A percentile compares a stretch with the other conserved stretches of the same genome.
Evolutionary conservation across 2,113 vertebrate species (phyloP).

Genomic region (Saccopteryx bilineata): DNA sequence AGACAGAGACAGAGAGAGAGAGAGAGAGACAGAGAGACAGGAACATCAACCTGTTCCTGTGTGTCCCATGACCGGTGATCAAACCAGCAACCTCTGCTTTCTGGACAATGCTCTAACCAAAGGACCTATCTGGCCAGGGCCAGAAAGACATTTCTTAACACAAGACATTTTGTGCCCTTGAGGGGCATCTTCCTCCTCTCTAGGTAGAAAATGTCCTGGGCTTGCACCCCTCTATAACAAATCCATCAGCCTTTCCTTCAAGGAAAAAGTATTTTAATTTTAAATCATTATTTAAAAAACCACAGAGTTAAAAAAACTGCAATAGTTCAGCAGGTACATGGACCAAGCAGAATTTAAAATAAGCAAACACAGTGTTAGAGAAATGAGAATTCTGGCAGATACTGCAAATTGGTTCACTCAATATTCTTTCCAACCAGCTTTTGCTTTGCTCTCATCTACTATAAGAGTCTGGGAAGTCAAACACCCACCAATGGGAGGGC

Average conservation of each 20-base stretch:
- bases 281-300: neutral
- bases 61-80: too few species aligned
- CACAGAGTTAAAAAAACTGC: neutral
- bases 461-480: neutral
- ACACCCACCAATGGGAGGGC: neutral
- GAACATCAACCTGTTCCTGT: too few species aligned
- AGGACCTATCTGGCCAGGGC: too few species aligned
- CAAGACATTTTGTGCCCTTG: neutral
- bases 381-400: neutral
- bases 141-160: neutral
- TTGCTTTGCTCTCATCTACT: neutral
- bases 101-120: too few species aligned
- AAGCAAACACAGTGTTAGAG: neutral
- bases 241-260: neutral
- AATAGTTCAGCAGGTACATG: neutral
- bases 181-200: neutral
- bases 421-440: neutral
- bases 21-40: too few species aligned
- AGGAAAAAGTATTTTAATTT: neutral
- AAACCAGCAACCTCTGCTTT: too few species aligned
- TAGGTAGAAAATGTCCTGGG: neutral
- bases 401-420: neutral
- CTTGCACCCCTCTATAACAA: neutral
- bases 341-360: neutral
- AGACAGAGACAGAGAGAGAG: too few species aligned